Evolutionary conservation across 2,797 vertebrate species (phyloP).

Genomic region (Staurois parvus): DNA sequence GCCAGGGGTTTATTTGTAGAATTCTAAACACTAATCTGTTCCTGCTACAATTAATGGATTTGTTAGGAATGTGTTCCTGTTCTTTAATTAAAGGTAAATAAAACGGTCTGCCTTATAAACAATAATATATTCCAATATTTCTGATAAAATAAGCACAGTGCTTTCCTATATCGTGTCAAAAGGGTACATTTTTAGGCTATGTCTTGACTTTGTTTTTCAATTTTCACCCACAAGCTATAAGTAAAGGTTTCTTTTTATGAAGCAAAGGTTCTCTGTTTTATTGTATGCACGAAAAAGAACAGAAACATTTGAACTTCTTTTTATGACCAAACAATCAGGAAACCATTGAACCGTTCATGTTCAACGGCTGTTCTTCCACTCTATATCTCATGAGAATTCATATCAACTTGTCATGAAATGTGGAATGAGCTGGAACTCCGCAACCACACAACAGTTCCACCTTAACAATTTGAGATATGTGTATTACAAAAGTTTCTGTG

Average conservation of each 20-base stretch:
- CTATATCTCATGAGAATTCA: constrained; percentile 43
- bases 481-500: not conserved
- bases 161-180: not conserved
- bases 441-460: constrained; percentile 18
- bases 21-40: too few species aligned
- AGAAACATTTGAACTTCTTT: constrained; percentile 54
- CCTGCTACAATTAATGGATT: too few species aligned
- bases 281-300: constrained; percentile 24
- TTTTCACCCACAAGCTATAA: constrained; percentile 34
- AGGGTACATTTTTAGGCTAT: constrained; percentile 6
- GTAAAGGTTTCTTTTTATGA: constrained; percentile 38
- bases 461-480: not conserved
- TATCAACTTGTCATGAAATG: constrained; percentile 52
- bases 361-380: constrained; percentile 48
- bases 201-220: constrained; percentile 8
- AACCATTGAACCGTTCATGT: constrained; percentile 51
- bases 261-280: constrained; percentile 18
- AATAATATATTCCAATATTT: not conserved
- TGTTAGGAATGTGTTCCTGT: too few species aligned
- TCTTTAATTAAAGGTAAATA: too few species aligned
- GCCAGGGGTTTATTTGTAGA: too few species aligned
- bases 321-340: constrained; percentile 55
- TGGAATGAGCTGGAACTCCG: constrained; percentile 19
- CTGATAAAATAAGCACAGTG: not conserved
- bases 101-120: too few species aligned